Conservation (phyloP, 2,888 invertebrate genomes). For the Ennomos erosarius region DNA sequence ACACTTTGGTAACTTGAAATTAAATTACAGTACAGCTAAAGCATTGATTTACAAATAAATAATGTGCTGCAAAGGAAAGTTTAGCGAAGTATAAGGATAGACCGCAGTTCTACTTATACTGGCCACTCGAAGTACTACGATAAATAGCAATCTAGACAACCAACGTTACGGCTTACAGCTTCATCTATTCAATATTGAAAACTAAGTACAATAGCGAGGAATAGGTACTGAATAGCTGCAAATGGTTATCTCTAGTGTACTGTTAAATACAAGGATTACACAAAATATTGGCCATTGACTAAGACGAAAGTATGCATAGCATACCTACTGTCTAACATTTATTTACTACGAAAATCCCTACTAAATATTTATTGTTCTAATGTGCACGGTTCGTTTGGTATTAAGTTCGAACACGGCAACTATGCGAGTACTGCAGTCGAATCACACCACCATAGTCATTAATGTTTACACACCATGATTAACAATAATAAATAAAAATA, state of each 20-base stretch:
- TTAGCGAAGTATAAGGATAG: slow-evolving; percentile 49
- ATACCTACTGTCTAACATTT: slow-evolving; percentile 50
- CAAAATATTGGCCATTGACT: slow-evolving; percentile 43
- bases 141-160: slow-evolving; percentile 31
- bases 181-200: slow-evolving; percentile 41
- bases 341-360: slow-evolving; percentile 39
- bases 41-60: slow-evolving; percentile 52
- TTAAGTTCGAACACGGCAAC: slow-evolving; percentile 45
- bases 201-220: slow-evolving; percentile 51
- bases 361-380: slow-evolving; percentile 43
- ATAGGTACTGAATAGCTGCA: slow-evolving; percentile 51
- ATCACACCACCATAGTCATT: slow-evolving; percentile 73
- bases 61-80: slow-evolving; percentile 49
- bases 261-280: slow-evolving; percentile 43
- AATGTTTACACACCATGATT: slow-evolving; percentile 30
- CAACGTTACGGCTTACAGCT: slow-evolving; percentile 44
- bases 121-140: slow-evolving; percentile 12
- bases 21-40: slow-evolving; percentile 67
- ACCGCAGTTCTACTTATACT: slow-evolving; percentile 9
- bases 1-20: slow-evolving; percentile 80
- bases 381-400: slow-evolving; percentile 41
- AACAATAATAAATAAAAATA: slow-evolving; percentile 15
- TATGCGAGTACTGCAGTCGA: slow-evolving; percentile 56
- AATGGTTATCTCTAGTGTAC: slow-evolving; percentile 41
- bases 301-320: slow-evolving; percentile 59